A percentile compares a stretch with the other conserved stretches of the same genome.
Conservation (phyloP, 2,113 vertebrate genomes). For the Pterocles gutturalis region DNA sequence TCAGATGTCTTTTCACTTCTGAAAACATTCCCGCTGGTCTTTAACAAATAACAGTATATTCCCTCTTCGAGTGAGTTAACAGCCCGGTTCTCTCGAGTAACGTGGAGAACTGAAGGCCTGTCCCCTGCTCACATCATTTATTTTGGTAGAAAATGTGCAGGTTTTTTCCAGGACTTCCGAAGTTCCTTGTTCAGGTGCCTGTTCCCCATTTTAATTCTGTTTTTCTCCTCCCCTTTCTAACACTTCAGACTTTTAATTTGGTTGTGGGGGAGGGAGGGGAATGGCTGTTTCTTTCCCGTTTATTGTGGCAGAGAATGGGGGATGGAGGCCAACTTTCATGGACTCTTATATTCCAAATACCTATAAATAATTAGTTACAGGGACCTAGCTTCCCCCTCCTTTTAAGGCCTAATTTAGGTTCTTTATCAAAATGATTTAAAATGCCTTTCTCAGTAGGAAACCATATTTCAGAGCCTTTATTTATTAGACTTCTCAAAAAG, state of each 20-base stretch:
- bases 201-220: not conserved
- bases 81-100: not conserved
- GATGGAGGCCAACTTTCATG: constrained; percentile 35
- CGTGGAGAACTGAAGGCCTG: not conserved
- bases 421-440: constrained; percentile 87
- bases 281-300: not conserved
- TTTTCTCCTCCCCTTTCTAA: not conserved
- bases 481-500: constrained; percentile 82
- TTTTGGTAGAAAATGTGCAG: not conserved
- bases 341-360: constrained; percentile 72
- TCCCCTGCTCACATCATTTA: not conserved
- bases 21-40: not conserved
- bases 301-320: constrained; percentile 25
- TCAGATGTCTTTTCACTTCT: not conserved
- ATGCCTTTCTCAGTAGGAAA: constrained; percentile 77
- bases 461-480: constrained; percentile 84
- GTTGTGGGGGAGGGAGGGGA: not conserved
- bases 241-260: constrained; percentile 1
- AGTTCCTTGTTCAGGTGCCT: not conserved
- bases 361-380: constrained; percentile 83
- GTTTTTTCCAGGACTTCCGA: not conserved
- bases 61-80: not conserved
- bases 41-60: not conserved
- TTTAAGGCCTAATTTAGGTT: constrained; percentile 80
- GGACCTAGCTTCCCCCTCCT: constrained; percentile 56